A percentile compares a stretch with the other conserved stretches of the same genome.
Evolutionary conservation across 2,113 vertebrate genomes (phyloP).

Genomic region (Miniopterus natalensis): DNA sequence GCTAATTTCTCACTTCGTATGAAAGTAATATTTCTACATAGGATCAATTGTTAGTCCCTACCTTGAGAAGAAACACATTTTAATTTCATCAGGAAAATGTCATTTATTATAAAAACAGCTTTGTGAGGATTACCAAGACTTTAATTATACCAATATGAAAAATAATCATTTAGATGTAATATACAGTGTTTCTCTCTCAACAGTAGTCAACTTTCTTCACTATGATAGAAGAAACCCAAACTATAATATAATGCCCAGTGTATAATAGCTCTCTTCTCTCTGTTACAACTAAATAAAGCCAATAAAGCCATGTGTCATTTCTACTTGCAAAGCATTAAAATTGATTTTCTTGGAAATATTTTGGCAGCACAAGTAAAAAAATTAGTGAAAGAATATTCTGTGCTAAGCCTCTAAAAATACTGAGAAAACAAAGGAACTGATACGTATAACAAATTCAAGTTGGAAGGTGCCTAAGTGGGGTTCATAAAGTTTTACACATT

Average conservation of each 20-base stretch:
- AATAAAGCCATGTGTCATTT: not conserved
- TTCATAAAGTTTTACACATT: constrained; percentile 59
- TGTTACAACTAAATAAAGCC: constrained; percentile 5
- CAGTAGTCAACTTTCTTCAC: not conserved
- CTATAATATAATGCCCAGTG: not conserved
- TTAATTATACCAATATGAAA: not conserved
- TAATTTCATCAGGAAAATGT: constrained; percentile 34
- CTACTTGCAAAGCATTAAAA: not conserved
- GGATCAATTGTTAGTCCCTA: not conserved
- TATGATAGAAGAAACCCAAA: not conserved
- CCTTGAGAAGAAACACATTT: not conserved
- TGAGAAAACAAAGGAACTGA: constrained; percentile 38
- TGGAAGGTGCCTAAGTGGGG: constrained; percentile 14
- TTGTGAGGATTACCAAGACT: constrained; percentile 30
- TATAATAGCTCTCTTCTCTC: constrained; percentile 7
- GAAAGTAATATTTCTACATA: not conserved
- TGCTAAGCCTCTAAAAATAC: not conserved
- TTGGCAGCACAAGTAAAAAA: constrained; percentile 4
- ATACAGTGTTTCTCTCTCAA: not conserved
- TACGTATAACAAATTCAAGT: constrained; percentile 42
- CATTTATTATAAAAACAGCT: not conserved
- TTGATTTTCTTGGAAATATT: not conserved
- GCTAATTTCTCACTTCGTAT: not conserved
- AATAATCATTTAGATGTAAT: not conserved
- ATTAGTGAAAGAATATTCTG: constrained; percentile 45